Base-by-base conservation (phyloP, 1,140 invertebrate genomes). In the Campoletis sonorensis region DNA sequence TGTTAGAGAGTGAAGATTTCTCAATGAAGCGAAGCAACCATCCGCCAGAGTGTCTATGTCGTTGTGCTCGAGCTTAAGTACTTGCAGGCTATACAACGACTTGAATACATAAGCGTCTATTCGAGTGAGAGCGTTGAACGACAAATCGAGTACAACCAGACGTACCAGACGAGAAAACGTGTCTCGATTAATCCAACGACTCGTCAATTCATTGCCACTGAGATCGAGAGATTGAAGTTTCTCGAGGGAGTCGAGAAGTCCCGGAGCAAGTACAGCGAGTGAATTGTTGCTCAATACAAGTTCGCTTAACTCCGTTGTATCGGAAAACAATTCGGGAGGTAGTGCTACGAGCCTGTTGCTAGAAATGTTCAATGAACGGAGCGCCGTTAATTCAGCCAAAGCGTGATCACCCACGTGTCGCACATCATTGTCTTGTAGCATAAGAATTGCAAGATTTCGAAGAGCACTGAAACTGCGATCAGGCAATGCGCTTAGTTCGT, bases 231-330 rank as follows among this genome's bases (percentile, higher is more conserved):
- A 93, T 89, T 96, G 94, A 30, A 98, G 92, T 85, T 96, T 94
- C 81, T 95, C 94, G 80, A 98, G 92, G 18, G 94, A 94, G 83
- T 95, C 94, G 82, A 98, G 93, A 18, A 97, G 87, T 2, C 96
- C 96, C 1, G 96, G 95, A 5, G 96, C 95, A 21, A 97, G 91
- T 5, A 95, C 94, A 84, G 94, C 94, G 79, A 98, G 90, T 1
- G 96, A 95, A 89, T 98, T 97, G 86, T 97, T 97, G 85, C 95
- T 95, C 15, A 97, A 90, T 85, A 97, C 93, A 61, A 98, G 92
- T 86, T 96, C 94, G 54, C 94, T 92, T 8, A 97, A 87, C 51
- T 95, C 94, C 73, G 93, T 93, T 5, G 94, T 94, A 54, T 94
- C 94, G 81, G 94, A 93, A 89, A 97, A 96, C 72, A 97, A 87